Percentiles rank a stretch among this genome's conserved stretches.
phyloP scores from a whole-genome alignment of 1,140 invertebrate species.

The Chrysopa pallens region DNA sequence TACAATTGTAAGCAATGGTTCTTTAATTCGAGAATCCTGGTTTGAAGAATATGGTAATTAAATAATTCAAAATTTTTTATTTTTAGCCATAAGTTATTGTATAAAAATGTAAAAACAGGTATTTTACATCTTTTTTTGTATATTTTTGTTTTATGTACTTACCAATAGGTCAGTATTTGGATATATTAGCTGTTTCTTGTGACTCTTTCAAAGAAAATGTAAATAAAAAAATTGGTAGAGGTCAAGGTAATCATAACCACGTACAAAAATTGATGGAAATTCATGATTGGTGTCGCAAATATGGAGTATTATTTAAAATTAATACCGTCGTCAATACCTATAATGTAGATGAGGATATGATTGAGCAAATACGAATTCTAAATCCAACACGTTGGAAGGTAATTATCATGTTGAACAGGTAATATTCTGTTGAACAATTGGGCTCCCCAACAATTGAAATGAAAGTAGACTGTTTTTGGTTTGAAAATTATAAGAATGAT shows the following conservation, averaged over 20 bases:
- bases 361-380: conserved; percentile 18
- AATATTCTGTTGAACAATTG: too few species aligned
- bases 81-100: too few species aligned
- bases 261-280: conserved; percentile 21
- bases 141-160: too few species aligned
- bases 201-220: conserved; percentile 25
- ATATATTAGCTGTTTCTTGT: conserved; percentile 26
- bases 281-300: conserved; percentile 22
- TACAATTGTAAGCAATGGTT: conserved; percentile 26
- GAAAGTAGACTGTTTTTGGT: too few species aligned
- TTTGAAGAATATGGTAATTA: conserved; percentile 19
- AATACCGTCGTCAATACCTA: conserved; percentile 31
- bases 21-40: conserved; percentile 21
- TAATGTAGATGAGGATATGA: conserved; percentile 28
- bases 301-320: conserved; percentile 28
- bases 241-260: conserved; percentile 22
- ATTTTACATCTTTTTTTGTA: too few species aligned
- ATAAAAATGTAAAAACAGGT: too few species aligned
- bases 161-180: conserved; percentile 12
- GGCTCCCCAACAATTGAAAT: too few species aligned
- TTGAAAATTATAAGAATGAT: too few species aligned
- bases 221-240: conserved; percentile 22
- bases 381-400: conserved; percentile 19
- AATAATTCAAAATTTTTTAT: background rate
- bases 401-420: too few species aligned